A percentile compares a stretch with the other conserved stretches of the same genome.
Evolutionary conservation across 1,140 invertebrate genomes (phyloP).

Genomic region (Megathymus violae): DNA sequence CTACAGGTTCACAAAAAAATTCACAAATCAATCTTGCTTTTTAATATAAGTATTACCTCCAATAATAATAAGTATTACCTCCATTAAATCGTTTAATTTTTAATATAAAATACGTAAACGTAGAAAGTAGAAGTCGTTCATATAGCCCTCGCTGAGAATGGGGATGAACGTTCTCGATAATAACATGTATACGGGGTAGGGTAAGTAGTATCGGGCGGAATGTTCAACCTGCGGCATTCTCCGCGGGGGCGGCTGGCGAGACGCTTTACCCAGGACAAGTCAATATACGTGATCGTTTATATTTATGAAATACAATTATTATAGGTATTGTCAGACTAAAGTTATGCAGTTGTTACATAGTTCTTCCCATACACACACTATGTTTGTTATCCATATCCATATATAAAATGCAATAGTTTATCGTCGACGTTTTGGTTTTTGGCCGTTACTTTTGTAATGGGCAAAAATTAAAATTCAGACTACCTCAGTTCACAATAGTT

Average conservation of each 20-base stretch:
- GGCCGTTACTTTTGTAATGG: constrained; percentile 30
- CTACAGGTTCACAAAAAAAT: constrained; percentile 70
- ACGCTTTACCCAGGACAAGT: constrained; percentile 54
- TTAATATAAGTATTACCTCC: constrained; percentile 78
- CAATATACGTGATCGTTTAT: constrained; percentile 67
- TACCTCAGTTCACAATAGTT: constrained; percentile 75
- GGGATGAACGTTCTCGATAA: constrained; percentile 33
- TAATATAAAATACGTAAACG: constrained; percentile 59
- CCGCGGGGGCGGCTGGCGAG: constrained; percentile 31
- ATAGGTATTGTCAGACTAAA: constrained; percentile 73
- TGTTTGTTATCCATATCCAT: constrained; percentile 80
- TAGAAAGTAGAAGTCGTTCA: constrained; percentile 35
- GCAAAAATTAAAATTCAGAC: constrained; percentile 43
- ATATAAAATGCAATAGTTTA: constrained; percentile 80
- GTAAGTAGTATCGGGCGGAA: constrained; percentile 40
- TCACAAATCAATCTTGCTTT: constrained; percentile 70
- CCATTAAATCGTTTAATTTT: constrained; percentile 70
- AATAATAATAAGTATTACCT: constrained; percentile 80
- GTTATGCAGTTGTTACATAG: constrained; percentile 78
- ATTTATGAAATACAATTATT: constrained; percentile 72
- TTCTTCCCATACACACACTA: constrained; percentile 78
- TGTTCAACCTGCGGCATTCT: constrained; percentile 29
- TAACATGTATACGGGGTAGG: constrained; percentile 44
- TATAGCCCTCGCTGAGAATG: not conserved
- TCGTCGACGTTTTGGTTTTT: constrained; percentile 49